Percentiles rank a stretch among this genome's conserved stretches.
These are phyloP conservation scores for Drosophila villosipedis DNA, from an alignment of 2,888 invertebrate genomes.

Conservation along the genomic window DNA sequence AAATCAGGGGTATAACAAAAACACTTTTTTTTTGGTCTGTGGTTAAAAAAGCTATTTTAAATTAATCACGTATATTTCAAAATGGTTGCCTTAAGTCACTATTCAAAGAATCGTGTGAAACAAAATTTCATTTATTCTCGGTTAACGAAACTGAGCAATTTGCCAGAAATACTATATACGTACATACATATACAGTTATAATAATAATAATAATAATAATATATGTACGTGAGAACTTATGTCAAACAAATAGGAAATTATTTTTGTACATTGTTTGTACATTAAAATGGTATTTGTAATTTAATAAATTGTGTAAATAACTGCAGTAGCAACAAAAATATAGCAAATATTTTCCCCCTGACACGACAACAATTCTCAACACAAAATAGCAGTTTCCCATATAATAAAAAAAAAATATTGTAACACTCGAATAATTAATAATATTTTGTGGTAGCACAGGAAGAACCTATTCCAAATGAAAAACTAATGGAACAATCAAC, in stretches of 20 bases:
- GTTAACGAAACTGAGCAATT: conserved; percentile 24
- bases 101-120: conserved; percentile 24
- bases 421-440: background rate
- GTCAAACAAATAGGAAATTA: conserved; percentile 13
- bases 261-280: conserved; percentile 12
- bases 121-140: conserved; percentile 2
- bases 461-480: background rate
- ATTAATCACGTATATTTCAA: background rate
- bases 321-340: conserved; percentile 12
- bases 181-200: background rate
- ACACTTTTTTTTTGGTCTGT: background rate
- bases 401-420: background rate
- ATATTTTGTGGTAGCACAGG: background rate
- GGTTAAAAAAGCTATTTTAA: background rate
- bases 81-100: background rate
- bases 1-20: background rate
- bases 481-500: background rate
- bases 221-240: conserved; percentile 32
- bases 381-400: conserved; percentile 1
- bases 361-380: conserved; percentile 12
- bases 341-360: background rate
- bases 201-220: background rate
- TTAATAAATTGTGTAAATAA: conserved; percentile 14
- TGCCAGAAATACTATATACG: conserved; percentile 1
- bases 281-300: conserved; percentile 13